phyloP scores from a whole-genome alignment of 2,113 vertebrate genomes.

The Cavia aperea region DNA sequence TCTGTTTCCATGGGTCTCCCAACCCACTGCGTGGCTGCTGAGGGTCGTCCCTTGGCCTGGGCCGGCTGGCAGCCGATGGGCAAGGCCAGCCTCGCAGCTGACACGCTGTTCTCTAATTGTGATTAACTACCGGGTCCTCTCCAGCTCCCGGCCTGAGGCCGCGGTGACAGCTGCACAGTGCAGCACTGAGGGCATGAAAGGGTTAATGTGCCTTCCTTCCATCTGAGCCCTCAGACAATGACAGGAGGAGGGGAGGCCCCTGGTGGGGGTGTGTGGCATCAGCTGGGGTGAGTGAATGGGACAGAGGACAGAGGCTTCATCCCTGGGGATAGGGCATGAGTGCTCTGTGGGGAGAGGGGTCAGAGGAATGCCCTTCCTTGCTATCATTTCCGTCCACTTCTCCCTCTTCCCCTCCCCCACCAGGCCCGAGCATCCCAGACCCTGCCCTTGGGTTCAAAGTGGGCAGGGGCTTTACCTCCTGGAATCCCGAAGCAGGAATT shows the following conservation, averaged over 20 bases:
- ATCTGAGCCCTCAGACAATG: constrained; percentile 64
- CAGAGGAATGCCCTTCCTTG: background rate
- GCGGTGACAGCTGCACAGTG: constrained; percentile 78
- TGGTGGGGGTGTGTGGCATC: constrained; percentile 34
- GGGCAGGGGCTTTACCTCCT: background rate
- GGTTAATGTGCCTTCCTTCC: constrained; percentile 63
- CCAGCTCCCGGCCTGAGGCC: constrained; percentile 51
- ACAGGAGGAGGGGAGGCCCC: background rate
- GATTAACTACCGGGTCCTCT: constrained; percentile 69
- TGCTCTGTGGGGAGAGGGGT: constrained; percentile 49
- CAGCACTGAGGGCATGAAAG: constrained; percentile 67
- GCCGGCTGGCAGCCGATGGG: constrained; percentile 56
- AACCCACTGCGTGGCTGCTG: background rate
- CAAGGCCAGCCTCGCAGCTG: constrained; percentile 76
- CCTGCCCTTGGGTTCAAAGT: background rate
- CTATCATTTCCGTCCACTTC: background rate
- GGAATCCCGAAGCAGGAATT: background rate
- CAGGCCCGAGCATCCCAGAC: background rate
- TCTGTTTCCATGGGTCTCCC: background rate
- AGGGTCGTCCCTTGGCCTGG: background rate
- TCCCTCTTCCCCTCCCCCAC: background rate
- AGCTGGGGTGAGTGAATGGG: constrained; percentile 62
- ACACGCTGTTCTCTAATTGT: constrained; percentile 73
- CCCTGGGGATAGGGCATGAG: constrained; percentile 37
- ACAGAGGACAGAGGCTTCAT: constrained; percentile 41